Evolutionary conservation across 2,797 vertebrate genomes (phyloP).

Genomic region (Melanotaenia boesemani): DNA sequence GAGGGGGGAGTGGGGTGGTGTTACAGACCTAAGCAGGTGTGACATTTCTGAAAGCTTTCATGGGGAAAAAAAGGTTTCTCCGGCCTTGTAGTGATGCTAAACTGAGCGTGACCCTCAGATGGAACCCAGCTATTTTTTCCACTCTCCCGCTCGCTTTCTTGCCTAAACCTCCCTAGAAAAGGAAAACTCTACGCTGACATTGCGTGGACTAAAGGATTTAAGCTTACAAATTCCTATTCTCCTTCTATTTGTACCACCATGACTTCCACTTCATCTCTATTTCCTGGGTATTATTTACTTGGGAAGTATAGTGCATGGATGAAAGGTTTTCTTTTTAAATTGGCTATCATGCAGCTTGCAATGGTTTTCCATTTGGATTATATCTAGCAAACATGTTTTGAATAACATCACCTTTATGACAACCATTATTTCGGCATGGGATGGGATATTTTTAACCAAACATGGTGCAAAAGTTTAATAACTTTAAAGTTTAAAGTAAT

Average conservation of each 20-base stretch:
- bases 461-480: neutral
- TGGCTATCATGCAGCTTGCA: slow-evolving; percentile 5
- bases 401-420: neutral
- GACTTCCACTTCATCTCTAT: slow-evolving; percentile 32
- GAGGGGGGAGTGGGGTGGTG: slow-evolving; percentile 18
- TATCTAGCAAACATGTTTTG: neutral
- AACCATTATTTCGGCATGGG: neutral
- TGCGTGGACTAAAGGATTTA: slow-evolving; percentile 37
- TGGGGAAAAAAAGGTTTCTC: slow-evolving; percentile 72
- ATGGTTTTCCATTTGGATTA: neutral
- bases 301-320: slow-evolving; percentile 8
- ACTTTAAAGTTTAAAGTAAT: too few relatives aligned
- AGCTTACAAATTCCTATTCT: slow-evolving; percentile 36
- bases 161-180: slow-evolving; percentile 38
- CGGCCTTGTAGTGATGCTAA: slow-evolving; percentile 76
- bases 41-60: slow-evolving; percentile 81
- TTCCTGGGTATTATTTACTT: neutral
- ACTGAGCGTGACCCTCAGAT: slow-evolving; percentile 73
- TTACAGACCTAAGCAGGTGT: slow-evolving; percentile 81
- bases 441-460: neutral
- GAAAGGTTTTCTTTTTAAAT: slow-evolving; percentile 13
- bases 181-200: slow-evolving; percentile 52
- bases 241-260: slow-evolving; percentile 32
- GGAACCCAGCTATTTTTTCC: slow-evolving; percentile 59
- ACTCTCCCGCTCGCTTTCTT: slow-evolving; percentile 24